These are phyloP conservation scores for Tragulus kanchil DNA, from an alignment of 2,113 vertebrate genomes.

Conservation along the genomic window DNA sequence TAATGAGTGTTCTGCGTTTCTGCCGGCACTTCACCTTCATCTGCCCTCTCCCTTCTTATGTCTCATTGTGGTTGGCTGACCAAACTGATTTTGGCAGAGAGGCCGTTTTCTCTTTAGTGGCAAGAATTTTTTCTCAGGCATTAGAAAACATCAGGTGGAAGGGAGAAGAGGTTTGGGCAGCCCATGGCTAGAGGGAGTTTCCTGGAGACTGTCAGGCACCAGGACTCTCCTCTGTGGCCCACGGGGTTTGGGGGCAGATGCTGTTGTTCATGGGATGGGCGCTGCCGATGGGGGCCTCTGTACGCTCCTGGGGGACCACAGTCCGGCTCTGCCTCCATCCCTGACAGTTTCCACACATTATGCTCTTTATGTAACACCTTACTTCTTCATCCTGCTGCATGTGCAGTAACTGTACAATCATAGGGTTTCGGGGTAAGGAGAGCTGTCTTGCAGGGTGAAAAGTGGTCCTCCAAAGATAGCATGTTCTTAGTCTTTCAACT, in stretches of 20 bases:
- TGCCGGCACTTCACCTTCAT: rapidly evolving
- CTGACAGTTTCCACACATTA: neutral
- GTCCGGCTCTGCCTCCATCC: neutral
- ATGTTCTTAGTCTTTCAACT: neutral
- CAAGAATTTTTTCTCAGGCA: constrained; percentile 33
- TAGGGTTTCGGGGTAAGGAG: neutral
- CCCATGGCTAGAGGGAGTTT: rapidly evolving
- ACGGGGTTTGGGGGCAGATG: neutral
- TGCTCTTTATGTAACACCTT: neutral
- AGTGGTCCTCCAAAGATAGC: neutral
- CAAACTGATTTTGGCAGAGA: constrained; percentile 36
- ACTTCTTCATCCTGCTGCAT: neutral
- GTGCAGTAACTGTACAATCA: neutral
- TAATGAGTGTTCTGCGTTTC: rapidly evolving
- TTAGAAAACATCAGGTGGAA: neutral
- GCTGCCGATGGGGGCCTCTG: neutral
- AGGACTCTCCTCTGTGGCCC: neutral
- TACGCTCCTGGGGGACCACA: too few relatives aligned
- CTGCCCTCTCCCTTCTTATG: neutral
- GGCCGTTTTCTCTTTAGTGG: constrained; percentile 5
- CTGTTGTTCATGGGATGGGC: neutral
- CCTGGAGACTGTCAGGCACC: neutral
- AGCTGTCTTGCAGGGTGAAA: neutral
- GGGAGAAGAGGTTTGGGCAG: neutral
- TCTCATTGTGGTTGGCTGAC: neutral